These are phyloP conservation scores for Rhinolophus sinicus DNA, from an alignment of 2,113 vertebrate species.

Conservation along the genomic window DNA sequence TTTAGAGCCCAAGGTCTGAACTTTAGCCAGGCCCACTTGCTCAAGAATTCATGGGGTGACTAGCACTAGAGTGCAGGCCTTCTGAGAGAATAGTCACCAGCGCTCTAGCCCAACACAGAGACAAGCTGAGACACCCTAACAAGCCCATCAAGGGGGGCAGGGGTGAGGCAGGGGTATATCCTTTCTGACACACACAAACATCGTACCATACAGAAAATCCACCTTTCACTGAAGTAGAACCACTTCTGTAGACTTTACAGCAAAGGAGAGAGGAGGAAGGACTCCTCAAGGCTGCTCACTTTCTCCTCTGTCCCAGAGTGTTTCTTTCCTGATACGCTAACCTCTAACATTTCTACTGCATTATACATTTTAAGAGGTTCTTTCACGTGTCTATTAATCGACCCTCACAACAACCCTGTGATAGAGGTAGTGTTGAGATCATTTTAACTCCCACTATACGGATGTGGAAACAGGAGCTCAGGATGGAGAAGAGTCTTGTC, in stretches of 20 bases:
- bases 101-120: neutral
- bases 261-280: neutral
- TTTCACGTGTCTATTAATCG: neutral
- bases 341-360: neutral
- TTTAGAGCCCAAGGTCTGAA: neutral
- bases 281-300: neutral
- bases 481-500: neutral
- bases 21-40: neutral
- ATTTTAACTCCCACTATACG: neutral
- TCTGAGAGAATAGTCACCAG: neutral
- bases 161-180: too few relatives aligned
- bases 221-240: neutral
- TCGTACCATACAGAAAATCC: neutral
- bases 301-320: neutral
- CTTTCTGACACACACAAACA: neutral
- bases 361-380: neutral
- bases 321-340: neutral
- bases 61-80: neutral
- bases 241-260: neutral
- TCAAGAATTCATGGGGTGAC: neutral
- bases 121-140: neutral
- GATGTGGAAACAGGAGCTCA: neutral
- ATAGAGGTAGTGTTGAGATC: neutral
- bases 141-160: neutral
- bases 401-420: neutral